Evolutionary conservation across 2,888 invertebrate species (phyloP).

Genomic region (Asteroscopus sphinx): DNA sequence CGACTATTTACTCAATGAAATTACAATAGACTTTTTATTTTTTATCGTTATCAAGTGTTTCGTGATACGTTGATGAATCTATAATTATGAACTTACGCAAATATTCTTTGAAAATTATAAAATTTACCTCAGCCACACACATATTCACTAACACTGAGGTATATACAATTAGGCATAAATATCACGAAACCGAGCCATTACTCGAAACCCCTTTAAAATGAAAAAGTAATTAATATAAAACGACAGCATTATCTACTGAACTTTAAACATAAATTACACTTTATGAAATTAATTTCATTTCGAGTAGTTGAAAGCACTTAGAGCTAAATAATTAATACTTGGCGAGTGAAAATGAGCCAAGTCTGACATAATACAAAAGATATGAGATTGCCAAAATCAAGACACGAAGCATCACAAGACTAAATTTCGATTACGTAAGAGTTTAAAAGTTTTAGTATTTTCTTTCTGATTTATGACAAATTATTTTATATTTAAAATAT

Average conservation of each 20-base stretch:
- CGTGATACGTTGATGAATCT: conserved; percentile 14
- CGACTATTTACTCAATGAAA: conserved; percentile 76
- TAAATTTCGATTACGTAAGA: conserved; percentile 47
- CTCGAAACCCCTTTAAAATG: conserved; percentile 38
- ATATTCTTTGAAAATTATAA: conserved; percentile 17
- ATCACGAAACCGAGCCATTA: conserved; percentile 33
- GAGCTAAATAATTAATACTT: conserved; percentile 63
- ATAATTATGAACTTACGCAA: background rate
- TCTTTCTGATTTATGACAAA: conserved; percentile 22
- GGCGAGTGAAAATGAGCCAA: conserved; percentile 64
- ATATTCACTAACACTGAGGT: conserved; percentile 32
- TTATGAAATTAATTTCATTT: conserved; percentile 53
- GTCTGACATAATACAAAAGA: conserved; percentile 60
- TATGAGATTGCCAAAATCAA: conserved; percentile 59
- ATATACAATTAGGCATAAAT: conserved; percentile 41
- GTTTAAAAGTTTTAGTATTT: conserved; percentile 21
- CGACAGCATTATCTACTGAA: conserved; percentile 47
- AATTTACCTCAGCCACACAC: conserved; percentile 29
- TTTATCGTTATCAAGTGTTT: conserved; percentile 50
- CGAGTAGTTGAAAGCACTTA: conserved; percentile 52
- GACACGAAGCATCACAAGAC: conserved; percentile 37
- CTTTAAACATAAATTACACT: conserved; percentile 52
- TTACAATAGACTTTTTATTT: conserved; percentile 58
- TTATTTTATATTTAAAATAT: conserved; percentile 16
- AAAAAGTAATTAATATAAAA: conserved; percentile 55